These are phyloP conservation scores for Hymenochirus boettgeri DNA, from an alignment of 2,113 vertebrate species.

Conservation along the genomic window DNA sequence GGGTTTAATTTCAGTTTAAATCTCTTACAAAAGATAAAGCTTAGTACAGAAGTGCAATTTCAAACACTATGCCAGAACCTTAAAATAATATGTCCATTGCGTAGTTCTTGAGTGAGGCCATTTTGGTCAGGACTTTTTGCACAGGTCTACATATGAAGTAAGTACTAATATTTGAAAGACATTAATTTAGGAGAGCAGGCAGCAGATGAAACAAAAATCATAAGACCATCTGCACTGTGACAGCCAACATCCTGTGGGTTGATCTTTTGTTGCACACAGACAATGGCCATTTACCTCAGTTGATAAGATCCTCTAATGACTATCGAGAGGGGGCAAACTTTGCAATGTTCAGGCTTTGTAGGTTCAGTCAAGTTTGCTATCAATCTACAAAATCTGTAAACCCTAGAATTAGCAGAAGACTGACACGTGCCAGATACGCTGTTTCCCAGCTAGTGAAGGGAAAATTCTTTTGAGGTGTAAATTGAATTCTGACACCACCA, in stretches of 20 bases:
- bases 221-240: constrained; percentile 86
- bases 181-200: constrained; percentile 47
- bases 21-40: no score
- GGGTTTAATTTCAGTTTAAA: no score
- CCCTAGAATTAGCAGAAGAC: not conserved
- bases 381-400: not conserved
- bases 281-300: constrained; percentile 85
- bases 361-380: not conserved
- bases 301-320: constrained; percentile 71
- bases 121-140: no score
- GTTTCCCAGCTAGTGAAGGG: constrained; percentile 48
- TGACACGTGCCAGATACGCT: constrained; percentile 4
- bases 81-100: no score
- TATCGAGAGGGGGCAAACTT: no score
- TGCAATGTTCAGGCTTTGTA: not conserved
- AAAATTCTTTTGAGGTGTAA: constrained; percentile 24
- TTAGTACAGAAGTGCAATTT: no score
- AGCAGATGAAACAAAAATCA: constrained; percentile 75
- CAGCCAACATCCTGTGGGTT: constrained; percentile 80
- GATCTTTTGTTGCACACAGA: constrained; percentile 83
- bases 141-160: not conserved
- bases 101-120: no score
- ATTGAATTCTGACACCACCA: not conserved
- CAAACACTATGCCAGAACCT: no score
- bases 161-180: not conserved